Evolutionary conservation across 2,888 invertebrate species (phyloP).

Genomic region (Cylindroiulus punctatus): DNA sequence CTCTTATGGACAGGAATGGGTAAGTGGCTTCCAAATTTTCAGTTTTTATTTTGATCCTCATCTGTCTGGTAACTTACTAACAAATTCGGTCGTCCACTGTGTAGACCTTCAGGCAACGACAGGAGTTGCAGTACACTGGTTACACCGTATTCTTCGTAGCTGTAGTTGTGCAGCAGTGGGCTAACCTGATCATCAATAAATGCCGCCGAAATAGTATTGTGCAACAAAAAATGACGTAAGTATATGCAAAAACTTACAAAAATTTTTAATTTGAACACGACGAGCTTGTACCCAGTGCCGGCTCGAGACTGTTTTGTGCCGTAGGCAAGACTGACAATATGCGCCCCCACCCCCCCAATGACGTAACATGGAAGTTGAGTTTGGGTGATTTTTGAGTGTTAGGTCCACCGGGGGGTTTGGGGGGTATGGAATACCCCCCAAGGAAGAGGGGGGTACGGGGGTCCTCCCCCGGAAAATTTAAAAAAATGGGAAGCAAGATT

Average conservation of each 20-base stretch:
- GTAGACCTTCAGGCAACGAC: conserved; percentile 56
- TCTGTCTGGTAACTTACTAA: background rate
- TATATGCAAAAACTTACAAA: conserved; percentile 48
- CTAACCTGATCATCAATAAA: conserved; percentile 66
- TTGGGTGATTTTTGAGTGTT: too few species aligned
- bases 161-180: conserved; percentile 66
- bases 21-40: too few species aligned
- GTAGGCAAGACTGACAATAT: too few species aligned
- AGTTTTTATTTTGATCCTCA: background rate
- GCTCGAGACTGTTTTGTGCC: background rate
- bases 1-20: conserved; percentile 67
- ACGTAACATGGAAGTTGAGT: too few species aligned
- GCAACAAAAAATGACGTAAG: conserved; percentile 66
- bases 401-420: too few species aligned
- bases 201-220: conserved; percentile 66
- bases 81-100: background rate
- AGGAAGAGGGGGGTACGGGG: too few species aligned
- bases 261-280: background rate
- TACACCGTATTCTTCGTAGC: conserved; percentile 66
- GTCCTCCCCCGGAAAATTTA: too few species aligned
- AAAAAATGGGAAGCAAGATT: too few species aligned
- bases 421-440: too few species aligned
- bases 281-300: too few species aligned
- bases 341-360: too few species aligned
- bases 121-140: conserved; percentile 64